Conservation (phyloP, 2,797 vertebrate species). For the Sebastes nivosus region DNA sequence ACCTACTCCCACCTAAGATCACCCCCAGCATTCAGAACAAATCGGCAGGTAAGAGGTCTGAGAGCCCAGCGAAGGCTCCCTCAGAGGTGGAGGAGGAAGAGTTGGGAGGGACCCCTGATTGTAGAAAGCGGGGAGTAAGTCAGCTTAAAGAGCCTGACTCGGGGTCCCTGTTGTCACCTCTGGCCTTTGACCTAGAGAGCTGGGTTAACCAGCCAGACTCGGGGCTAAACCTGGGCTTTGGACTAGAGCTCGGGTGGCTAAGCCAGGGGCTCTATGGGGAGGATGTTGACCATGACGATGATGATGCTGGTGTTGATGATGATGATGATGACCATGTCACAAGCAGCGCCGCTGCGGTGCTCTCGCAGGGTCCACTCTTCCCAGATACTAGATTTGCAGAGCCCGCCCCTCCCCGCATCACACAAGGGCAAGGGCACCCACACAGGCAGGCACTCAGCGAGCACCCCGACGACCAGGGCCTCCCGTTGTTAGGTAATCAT, state of each 20-base stretch:
- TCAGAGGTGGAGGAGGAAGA: conserved; percentile 50
- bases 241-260: conserved; percentile 69
- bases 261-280: conserved; percentile 61
- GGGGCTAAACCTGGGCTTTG: conserved; percentile 67
- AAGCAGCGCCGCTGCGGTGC: conserved; percentile 78
- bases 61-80: conserved; percentile 43
- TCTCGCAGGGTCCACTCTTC: conserved; percentile 80
- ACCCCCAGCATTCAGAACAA: conserved; percentile 52
- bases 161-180: conserved; percentile 55
- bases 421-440: conserved; percentile 80
- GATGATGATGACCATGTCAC: conserved; percentile 79
- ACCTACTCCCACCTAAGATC: conserved; percentile 50
- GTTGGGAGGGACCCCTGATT: conserved; percentile 40
- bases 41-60: conserved; percentile 49
- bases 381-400: conserved; percentile 84
- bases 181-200: conserved; percentile 66
- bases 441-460: conserved; percentile 84
- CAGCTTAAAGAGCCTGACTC: conserved; percentile 53
- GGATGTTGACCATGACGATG: conserved; percentile 68
- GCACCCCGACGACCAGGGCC: conserved; percentile 84
- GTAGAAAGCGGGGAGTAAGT: conserved; percentile 40
- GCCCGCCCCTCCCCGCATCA: conserved; percentile 79
- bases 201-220: conserved; percentile 72
- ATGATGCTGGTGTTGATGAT: conserved; percentile 67
- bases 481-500: conserved; percentile 87